These are phyloP conservation scores for Malurus splendens DNA, from an alignment of 2,797 vertebrate species.

Conservation along the genomic window DNA sequence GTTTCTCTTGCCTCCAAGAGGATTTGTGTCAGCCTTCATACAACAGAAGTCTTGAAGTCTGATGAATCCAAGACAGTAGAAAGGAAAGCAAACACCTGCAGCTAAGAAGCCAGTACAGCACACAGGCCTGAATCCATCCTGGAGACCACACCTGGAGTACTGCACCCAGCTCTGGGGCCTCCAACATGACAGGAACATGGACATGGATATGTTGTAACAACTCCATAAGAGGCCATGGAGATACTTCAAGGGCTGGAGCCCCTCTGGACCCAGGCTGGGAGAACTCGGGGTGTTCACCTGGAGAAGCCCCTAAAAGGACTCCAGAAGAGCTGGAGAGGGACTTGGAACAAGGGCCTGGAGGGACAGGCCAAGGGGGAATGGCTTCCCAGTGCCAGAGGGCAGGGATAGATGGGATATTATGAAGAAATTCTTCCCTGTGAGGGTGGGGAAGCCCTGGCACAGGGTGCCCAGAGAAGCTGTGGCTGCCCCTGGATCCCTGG, in stretches of 20 bases:
- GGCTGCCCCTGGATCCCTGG: not conserved
- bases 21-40: not conserved
- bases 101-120: not conserved
- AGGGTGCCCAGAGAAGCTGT: not conserved
- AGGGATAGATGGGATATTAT: not conserved
- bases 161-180: not conserved
- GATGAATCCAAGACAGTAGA: not conserved
- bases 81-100: not conserved
- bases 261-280: not conserved
- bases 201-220: not conserved
- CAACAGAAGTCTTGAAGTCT: not conserved
- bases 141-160: not conserved
- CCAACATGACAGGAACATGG: not conserved
- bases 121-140: not conserved
- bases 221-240: rapidly evolving
- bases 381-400: not conserved
- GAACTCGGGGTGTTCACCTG: not conserved
- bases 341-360: rapidly evolving
- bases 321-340: not conserved
- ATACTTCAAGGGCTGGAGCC: not conserved
- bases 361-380: not conserved
- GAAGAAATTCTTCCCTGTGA: rapidly evolving
- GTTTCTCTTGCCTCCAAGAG: not conserved
- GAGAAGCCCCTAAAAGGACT: not conserved
- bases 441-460: not conserved